These are phyloP conservation scores for Pelecanoides urinatrix DNA, from an alignment of 2,113 vertebrate genomes.

Conservation along the genomic window DNA sequence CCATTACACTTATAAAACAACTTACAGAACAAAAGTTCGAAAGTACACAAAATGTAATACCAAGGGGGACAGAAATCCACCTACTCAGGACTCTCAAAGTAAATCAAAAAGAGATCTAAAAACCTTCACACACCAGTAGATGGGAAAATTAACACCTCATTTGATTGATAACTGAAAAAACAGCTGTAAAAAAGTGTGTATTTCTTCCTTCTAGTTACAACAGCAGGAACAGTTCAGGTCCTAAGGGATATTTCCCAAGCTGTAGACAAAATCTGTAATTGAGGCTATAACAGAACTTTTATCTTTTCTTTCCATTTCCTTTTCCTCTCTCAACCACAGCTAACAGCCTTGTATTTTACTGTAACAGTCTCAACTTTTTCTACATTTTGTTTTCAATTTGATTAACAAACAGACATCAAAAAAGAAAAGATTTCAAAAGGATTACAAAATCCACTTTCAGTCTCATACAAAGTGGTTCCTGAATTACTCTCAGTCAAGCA, in stretches of 20 bases:
- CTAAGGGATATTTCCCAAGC: neutral
- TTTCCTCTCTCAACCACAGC: neutral
- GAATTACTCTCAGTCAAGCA: neutral
- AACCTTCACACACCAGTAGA: neutral
- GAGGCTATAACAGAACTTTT: neutral
- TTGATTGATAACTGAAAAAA: neutral
- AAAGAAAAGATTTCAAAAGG: neutral
- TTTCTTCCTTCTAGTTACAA: neutral
- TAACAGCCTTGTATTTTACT: neutral
- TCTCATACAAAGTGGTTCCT: neutral
- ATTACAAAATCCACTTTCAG: conserved; percentile 19
- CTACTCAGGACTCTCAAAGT: neutral
- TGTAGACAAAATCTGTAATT: neutral
- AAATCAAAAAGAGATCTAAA: neutral
- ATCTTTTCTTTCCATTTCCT: neutral
- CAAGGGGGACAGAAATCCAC: neutral
- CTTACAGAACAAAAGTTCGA: neutral
- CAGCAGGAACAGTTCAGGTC: neutral
- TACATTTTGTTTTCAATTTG: conserved; percentile 18
- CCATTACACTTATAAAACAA: neutral
- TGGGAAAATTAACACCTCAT: neutral
- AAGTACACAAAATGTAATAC: neutral
- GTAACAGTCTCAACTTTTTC: neutral
- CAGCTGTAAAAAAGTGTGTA: neutral
- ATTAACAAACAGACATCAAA: neutral